Conservation (phyloP, 1,140 invertebrate genomes). For the Tenebrio molitor region DNA sequence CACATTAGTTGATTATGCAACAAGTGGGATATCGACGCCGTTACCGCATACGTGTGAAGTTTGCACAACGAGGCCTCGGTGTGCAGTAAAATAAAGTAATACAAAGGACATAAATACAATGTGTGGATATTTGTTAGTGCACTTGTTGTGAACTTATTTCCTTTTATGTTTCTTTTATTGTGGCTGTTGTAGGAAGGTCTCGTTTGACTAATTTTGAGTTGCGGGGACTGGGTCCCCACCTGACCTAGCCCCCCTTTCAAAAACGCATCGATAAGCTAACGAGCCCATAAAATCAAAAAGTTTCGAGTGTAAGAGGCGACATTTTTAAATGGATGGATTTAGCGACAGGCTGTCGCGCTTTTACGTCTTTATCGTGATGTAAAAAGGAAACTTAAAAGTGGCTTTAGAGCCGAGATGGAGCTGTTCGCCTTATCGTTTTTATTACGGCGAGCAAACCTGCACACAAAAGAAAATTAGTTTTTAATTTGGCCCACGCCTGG, state of each 20-base stretch:
- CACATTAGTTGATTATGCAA: too few relatives aligned
- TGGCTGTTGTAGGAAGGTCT: too few relatives aligned
- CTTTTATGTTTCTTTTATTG: too few relatives aligned
- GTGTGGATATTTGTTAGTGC: too few relatives aligned
- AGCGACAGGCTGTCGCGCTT: conserved; percentile 33
- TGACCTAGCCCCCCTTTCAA: not conserved
- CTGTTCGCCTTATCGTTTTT: conserved; percentile 37
- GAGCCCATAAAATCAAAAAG: conserved; percentile 32
- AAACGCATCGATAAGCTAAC: conserved; percentile 23
- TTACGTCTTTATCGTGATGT: conserved; percentile 40
- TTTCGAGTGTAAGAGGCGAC: conserved; percentile 1
- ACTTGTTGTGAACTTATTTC: too few relatives aligned
- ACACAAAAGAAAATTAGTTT: conserved; percentile 41
- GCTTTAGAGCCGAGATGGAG: conserved; percentile 24
- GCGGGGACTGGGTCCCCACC: too few relatives aligned
- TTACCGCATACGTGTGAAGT: too few relatives aligned
- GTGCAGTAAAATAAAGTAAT: too few relatives aligned
- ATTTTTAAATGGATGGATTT: conserved; percentile 40
- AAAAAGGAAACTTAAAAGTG: conserved; percentile 39
- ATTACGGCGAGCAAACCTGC: conserved; percentile 29
- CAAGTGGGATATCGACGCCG: too few relatives aligned
- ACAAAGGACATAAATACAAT: too few relatives aligned
- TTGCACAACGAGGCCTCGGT: too few relatives aligned
- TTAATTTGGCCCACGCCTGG: conserved; percentile 13
- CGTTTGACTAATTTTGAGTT: too few relatives aligned